Evolutionary conservation across 53 echinoderm and acorn worm genomes (phyloP).

Genomic region (Stichopus horrens): DNA sequence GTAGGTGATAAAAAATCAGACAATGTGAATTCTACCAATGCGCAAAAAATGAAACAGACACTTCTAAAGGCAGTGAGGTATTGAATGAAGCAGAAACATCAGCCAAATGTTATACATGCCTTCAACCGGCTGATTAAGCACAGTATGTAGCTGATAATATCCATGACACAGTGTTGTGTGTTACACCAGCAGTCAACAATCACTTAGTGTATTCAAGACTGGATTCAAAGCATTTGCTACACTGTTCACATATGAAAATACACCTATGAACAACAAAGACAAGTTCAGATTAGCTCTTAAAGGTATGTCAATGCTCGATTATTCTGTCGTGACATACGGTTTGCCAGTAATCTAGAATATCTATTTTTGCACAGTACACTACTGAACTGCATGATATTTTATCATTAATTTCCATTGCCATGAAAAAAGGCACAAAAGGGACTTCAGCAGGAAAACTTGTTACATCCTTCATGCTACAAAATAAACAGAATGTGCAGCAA

Average conservation of each 20-base stretch:
- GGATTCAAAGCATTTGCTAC: constrained; percentile 63
- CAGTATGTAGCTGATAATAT: constrained; percentile 58
- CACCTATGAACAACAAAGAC: constrained; percentile 54
- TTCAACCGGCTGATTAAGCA: constrained; percentile 62
- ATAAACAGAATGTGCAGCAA: constrained; percentile 48
- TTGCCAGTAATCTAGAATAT: constrained; percentile 69
- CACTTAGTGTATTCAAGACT: constrained; percentile 57
- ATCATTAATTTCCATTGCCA: constrained; percentile 73
- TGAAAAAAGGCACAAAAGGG: constrained; percentile 61
- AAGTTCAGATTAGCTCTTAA: constrained; percentile 49
- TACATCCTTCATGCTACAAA: constrained; percentile 54
- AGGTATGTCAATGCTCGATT: constrained; percentile 70
- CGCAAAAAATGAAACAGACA: too few relatives aligned
- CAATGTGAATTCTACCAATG: background rate
- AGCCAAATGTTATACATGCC: constrained; percentile 27
- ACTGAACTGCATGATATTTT: constrained; percentile 67
- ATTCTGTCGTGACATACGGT: constrained; percentile 74
- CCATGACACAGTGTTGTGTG: constrained; percentile 55
- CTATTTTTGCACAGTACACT: constrained; percentile 76
- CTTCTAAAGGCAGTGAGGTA: too few relatives aligned
- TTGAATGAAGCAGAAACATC: background rate
- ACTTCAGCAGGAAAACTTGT: constrained; percentile 39
- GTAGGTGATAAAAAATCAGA: too few relatives aligned
- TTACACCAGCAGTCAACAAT: constrained; percentile 70
- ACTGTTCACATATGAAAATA: constrained; percentile 65